Evolutionary conservation across 2,113 vertebrate species (phyloP).

Genomic region (Cepphus grylle): DNA sequence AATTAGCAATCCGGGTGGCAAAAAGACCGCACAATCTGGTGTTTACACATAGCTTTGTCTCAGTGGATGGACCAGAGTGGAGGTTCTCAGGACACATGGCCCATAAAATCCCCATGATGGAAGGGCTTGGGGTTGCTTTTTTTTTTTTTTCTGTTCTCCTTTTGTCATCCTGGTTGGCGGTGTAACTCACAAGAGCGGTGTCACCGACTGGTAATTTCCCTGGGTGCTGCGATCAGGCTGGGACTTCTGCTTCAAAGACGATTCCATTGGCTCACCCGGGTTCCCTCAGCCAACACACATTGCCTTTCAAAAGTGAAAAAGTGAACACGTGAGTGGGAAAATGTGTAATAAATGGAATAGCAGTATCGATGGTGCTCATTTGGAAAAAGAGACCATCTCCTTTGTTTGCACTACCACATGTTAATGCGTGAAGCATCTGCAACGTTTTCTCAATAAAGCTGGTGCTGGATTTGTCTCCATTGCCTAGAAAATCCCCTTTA

Average conservation of each 20-base stretch:
- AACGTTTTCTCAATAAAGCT: not conserved
- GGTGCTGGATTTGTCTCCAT: not conserved
- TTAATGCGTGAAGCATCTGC: not conserved
- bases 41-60: constrained; percentile 5
- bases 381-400: not conserved
- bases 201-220: not conserved
- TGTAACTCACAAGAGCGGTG: not conserved
- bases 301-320: not conserved
- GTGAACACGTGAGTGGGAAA: not conserved
- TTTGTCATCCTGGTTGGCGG: not conserved
- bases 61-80: not conserved
- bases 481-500: constrained; percentile 30
- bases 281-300: not conserved
- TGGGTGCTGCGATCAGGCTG: not conserved
- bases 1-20: not conserved
- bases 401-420: not conserved
- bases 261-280: not conserved
- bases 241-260: not conserved
- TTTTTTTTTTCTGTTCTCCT: rapidly evolving
- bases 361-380: not conserved
- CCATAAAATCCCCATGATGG: not conserved
- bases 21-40: not conserved
- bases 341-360: not conserved
- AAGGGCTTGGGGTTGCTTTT: not conserved
- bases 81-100: not conserved